A percentile compares a stretch with the other conserved stretches of the same genome.
phyloP scores from a whole-genome alignment of 2,113 vertebrate species.

The Alectura lathami region DNA sequence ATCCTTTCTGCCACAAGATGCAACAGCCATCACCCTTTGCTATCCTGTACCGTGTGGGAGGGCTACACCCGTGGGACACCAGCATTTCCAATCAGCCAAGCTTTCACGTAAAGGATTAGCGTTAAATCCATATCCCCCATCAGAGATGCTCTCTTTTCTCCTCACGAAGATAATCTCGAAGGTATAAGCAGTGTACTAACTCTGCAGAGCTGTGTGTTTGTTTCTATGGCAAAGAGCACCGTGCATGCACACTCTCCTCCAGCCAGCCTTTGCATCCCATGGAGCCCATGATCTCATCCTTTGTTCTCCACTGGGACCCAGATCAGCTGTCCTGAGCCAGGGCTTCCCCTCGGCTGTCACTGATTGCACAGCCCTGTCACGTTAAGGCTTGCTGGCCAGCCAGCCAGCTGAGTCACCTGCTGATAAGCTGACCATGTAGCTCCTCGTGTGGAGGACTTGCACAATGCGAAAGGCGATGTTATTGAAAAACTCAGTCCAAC shows the following conservation, averaged over 20 bases:
- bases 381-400: not conserved
- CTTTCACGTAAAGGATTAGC: not conserved
- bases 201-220: not conserved
- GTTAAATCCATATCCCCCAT: not conserved
- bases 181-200: not conserved
- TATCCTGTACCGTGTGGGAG: not conserved
- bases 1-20: not conserved
- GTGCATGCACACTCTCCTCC: accelerated
- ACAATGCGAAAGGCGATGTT: not conserved
- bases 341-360: not conserved
- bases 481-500: not conserved
- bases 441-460: not conserved
- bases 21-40: not conserved
- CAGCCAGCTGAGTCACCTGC: not conserved
- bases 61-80: not conserved
- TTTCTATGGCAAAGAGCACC: not conserved
- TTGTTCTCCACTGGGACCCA: not conserved
- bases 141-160: not conserved
- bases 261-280: not conserved
- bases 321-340: not conserved
- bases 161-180: not conserved
- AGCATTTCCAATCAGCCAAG: not conserved
- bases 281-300: not conserved
- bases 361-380: not conserved
- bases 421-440: not conserved